Percentiles rank a stretch among this genome's conserved stretches.
Conservation (phyloP, 2,888 invertebrate genomes). For the Arctia plantaginis region DNA sequence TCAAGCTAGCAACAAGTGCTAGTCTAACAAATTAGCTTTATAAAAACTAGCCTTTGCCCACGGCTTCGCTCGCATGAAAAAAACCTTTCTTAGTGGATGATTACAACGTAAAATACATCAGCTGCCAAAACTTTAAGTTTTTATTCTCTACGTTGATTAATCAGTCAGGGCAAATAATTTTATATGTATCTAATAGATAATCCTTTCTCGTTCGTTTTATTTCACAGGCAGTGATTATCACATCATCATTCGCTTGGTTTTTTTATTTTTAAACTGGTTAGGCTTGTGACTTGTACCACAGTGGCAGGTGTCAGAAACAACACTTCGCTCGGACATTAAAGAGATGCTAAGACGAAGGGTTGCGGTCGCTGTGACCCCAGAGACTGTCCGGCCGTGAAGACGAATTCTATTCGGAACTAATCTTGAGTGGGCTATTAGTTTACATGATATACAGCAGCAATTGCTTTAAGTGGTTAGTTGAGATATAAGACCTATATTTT, state of each 20-base stretch:
- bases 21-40: no score
- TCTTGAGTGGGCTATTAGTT: constrained; percentile 27
- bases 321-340: constrained; percentile 68
- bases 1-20: no score
- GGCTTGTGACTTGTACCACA: constrained; percentile 43
- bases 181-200: neutral
- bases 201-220: neutral
- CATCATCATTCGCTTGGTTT: no score
- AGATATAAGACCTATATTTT: neutral
- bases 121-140: no score
- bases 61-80: no score
- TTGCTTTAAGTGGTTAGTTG: constrained; percentile 19
- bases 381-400: constrained; percentile 62
- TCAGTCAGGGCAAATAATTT: no score
- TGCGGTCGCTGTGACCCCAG: constrained; percentile 59
- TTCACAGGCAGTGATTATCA: neutral
- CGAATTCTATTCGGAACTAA: constrained; percentile 32
- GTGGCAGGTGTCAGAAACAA: constrained; percentile 66
- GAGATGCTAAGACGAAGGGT: constrained; percentile 40
- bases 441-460: constrained; percentile 22
- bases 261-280: neutral
- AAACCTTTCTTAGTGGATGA: no score
- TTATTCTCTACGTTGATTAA: no score
- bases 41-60: no score
- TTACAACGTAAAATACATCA: no score